phyloP scores from a whole-genome alignment of 2,797 vertebrate species.

The Oryzias dopingdopingensis region DNA sequence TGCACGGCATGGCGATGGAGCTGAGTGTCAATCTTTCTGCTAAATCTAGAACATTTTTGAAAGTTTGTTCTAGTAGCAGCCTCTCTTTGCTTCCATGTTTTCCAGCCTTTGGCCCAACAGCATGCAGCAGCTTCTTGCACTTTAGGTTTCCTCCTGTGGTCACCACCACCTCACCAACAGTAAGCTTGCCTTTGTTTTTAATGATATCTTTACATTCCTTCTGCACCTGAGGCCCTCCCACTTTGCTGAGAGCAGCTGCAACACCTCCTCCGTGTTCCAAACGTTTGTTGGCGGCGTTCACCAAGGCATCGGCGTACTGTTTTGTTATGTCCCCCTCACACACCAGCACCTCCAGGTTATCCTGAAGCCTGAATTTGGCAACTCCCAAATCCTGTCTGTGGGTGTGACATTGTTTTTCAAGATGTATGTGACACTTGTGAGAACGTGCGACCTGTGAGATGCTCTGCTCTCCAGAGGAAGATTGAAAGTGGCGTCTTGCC shows the following conservation, averaged over 20 bases:
- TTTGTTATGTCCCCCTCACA: slow-evolving; percentile 67
- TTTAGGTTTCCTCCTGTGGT: slow-evolving; percentile 58
- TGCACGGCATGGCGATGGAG: slow-evolving; percentile 66
- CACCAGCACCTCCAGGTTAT: slow-evolving; percentile 50
- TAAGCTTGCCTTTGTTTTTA: slow-evolving; percentile 32
- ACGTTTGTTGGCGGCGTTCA: slow-evolving; percentile 68
- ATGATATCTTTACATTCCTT: slow-evolving; percentile 44
- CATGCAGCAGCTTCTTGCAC: slow-evolving; percentile 66
- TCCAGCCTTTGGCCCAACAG: slow-evolving; percentile 59
- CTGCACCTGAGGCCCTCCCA: slow-evolving; percentile 61
- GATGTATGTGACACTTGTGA: slow-evolving; percentile 50
- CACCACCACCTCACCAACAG: slow-evolving; percentile 35
- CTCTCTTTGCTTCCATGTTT: slow-evolving; percentile 33
- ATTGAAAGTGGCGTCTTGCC: slow-evolving; percentile 48
- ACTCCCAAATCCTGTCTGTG: slow-evolving; percentile 21
- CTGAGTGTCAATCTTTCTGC: slow-evolving; percentile 34
- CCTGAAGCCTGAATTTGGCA: slow-evolving; percentile 37
- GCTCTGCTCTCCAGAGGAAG: slow-evolving; percentile 31
- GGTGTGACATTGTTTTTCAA: slow-evolving; percentile 5
- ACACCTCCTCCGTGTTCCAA: slow-evolving; percentile 58
- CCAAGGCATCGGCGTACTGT: slow-evolving; percentile 57
- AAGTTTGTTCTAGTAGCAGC: slow-evolving; percentile 31
- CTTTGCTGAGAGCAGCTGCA: slow-evolving; percentile 59
- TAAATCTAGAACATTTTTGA: slow-evolving; percentile 33
- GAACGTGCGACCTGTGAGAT: slow-evolving; percentile 30